phyloP scores from a whole-genome alignment of 2,113 vertebrate genomes.

The Onychorhynchus coronatus region DNA sequence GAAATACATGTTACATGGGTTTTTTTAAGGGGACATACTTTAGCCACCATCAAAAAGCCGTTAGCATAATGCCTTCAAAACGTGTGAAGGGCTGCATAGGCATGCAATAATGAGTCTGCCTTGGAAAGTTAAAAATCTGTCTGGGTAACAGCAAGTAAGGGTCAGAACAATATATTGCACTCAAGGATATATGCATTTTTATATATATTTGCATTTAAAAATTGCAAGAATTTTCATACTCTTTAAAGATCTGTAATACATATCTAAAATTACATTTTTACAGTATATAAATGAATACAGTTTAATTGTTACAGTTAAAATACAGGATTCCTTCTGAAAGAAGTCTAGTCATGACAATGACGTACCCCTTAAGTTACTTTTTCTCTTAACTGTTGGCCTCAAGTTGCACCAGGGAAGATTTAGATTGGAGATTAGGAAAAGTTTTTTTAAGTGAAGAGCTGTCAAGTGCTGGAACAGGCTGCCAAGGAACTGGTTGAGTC shows the following conservation, averaged over 20 bases:
- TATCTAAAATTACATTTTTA: neutral
- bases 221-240: neutral
- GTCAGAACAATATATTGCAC: neutral
- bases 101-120: neutral
- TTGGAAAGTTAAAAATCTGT: neutral
- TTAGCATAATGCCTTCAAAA: neutral
- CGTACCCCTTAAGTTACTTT: neutral
- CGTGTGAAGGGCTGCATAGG: neutral
- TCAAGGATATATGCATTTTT: neutral
- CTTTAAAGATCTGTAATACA: neutral
- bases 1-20: neutral
- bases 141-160: neutral
- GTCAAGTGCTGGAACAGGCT: neutral
- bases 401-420: neutral
- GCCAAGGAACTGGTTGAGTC: neutral
- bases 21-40: neutral
- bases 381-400: neutral
- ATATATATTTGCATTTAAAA: neutral
- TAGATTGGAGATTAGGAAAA: neutral
- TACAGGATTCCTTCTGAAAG: neutral
- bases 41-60: neutral
- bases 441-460: neutral
- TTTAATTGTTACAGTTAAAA: neutral
- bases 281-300: neutral
- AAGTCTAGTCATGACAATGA: neutral